phyloP scores from a whole-genome alignment of 23 tunicate species.

The Halocynthia aurantium region DNA sequence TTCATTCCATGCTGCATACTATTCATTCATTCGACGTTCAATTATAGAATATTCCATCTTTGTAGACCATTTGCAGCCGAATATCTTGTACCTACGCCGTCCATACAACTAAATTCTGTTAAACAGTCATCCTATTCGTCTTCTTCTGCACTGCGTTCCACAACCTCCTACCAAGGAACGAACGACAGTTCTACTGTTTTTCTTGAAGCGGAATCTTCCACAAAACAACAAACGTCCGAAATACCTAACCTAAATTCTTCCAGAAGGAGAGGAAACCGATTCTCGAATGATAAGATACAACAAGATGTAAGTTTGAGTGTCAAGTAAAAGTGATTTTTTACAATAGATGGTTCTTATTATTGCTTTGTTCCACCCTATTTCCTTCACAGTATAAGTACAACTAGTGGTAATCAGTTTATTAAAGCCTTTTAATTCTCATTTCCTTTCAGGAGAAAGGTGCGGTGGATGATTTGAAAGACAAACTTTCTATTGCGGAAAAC shows the following conservation, averaged over 20 bases:
- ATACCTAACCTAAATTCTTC: slow-evolving; percentile 16
- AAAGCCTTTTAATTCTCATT: too few species aligned
- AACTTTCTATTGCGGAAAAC: slow-evolving; percentile 51
- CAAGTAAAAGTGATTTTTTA: background rate
- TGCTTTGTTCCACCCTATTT: too few species aligned
- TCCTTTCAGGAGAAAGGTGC: slow-evolving; percentile 18
- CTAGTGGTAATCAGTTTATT: too few species aligned
- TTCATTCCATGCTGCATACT: background rate
- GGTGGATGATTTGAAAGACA: slow-evolving; percentile 54
- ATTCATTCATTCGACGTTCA: background rate
- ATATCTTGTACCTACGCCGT: background rate
- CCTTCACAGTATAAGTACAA: too few species aligned
- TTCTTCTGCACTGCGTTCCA: background rate
- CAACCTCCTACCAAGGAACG: background rate
- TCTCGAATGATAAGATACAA: slow-evolving; percentile 9
- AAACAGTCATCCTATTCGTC: background rate
- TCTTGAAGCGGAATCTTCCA: too few species aligned
- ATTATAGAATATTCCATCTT: background rate
- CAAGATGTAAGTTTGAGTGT: background rate
- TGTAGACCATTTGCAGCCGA: background rate
- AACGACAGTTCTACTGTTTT: too few species aligned
- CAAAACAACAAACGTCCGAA: background rate
- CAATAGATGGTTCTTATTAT: too few species aligned
- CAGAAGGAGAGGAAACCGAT: slow-evolving; percentile 18
- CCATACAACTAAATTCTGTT: background rate